Evolutionary conservation across 2,797 vertebrate genomes (phyloP).

Genomic region (Hippopotamyrus pictus): DNA sequence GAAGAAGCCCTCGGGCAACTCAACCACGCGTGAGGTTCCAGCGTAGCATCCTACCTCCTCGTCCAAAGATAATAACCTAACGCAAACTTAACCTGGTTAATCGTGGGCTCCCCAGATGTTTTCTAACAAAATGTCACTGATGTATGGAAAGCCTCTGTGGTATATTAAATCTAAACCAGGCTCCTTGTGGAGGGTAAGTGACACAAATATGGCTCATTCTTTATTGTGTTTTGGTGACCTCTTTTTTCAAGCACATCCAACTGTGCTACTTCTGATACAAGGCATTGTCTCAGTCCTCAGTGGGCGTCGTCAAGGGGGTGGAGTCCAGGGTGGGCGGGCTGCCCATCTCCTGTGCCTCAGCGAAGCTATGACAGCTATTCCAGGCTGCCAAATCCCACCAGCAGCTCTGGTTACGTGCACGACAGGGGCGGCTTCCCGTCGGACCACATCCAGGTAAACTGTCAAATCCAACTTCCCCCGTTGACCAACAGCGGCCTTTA

Average conservation of each 20-base stretch:
- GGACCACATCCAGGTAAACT: conserved; percentile 51
- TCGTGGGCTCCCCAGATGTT: neutral
- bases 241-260: neutral
- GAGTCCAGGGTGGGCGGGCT: neutral
- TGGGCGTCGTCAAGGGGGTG: neutral
- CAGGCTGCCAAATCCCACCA: conserved; percentile 32
- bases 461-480: conserved; percentile 52
- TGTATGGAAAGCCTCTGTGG: neutral
- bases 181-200: neutral
- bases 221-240: neutral
- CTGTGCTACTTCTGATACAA: neutral
- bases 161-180: neutral
- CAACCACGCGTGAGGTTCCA: neutral
- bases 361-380: conserved; percentile 45
- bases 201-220: neutral
- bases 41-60: neutral
- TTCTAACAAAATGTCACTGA: neutral
- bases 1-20: conserved; percentile 36
- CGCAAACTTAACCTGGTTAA: neutral
- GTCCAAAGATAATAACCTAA: neutral
- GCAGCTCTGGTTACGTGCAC: conserved; percentile 29
- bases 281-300: neutral
- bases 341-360: neutral
- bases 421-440: conserved; percentile 37
- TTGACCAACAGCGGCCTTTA: conserved; percentile 33